These are phyloP conservation scores for Macrotis lagotis DNA, from an alignment of 2,113 vertebrate genomes.

Conservation along the genomic window DNA sequence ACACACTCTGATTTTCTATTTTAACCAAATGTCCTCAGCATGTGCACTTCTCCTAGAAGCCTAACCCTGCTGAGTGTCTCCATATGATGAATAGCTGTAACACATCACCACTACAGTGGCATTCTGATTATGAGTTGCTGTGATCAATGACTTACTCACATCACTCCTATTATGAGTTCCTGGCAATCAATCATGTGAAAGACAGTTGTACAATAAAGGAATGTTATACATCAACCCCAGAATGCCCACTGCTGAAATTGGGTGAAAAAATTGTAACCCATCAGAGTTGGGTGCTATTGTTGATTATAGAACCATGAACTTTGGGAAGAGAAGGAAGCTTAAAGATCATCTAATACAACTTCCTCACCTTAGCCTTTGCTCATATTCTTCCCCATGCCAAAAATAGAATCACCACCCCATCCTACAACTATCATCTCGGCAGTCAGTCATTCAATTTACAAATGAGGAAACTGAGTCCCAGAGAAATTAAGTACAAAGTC, in stretches of 20 bases:
- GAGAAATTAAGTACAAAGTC: not conserved
- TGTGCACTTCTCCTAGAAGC: not conserved
- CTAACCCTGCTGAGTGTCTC: not conserved
- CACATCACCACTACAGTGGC: fast-evolving
- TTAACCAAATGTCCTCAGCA: fast-evolving
- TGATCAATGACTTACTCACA: not conserved
- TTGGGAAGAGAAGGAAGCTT: not conserved
- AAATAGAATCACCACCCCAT: too few species aligned
- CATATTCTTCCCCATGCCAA: too few species aligned
- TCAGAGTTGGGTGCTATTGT: not conserved
- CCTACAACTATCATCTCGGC: too few species aligned
- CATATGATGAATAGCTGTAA: slow-evolving; percentile 26
- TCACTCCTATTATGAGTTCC: slow-evolving; percentile 14
- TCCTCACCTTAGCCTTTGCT: too few species aligned
- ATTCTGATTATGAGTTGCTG: not conserved
- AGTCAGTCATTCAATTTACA: too few species aligned
- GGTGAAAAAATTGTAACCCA: not conserved
- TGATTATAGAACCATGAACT: fast-evolving
- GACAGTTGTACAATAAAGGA: fast-evolving
- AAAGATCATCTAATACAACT: not conserved
- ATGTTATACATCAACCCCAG: fast-evolving
- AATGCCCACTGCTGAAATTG: not conserved
- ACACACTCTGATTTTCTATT: not conserved
- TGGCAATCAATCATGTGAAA: slow-evolving; percentile 14
- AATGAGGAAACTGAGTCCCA: not conserved